Conservation (phyloP, 2,113 vertebrate species). For the Oophaga pumilio region DNA sequence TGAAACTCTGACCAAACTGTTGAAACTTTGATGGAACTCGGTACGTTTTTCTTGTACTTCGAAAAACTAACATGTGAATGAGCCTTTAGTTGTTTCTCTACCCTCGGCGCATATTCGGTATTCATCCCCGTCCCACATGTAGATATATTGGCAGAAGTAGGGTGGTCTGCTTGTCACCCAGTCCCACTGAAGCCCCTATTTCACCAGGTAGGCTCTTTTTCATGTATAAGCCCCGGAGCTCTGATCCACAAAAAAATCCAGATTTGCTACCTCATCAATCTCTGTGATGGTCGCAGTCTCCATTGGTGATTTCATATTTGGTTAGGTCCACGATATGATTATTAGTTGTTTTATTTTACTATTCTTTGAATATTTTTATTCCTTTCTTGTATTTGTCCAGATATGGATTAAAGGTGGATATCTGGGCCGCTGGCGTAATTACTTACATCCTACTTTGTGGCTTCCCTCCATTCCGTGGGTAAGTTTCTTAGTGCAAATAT, state of each 20-base stretch:
- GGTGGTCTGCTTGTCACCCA: neutral
- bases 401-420: conserved; percentile 96
- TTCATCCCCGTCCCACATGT: neutral
- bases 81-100: neutral
- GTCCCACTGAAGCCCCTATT: neutral
- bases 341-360: too few relatives aligned
- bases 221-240: too few relatives aligned
- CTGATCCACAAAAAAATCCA: too few relatives aligned
- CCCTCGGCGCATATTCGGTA: neutral
- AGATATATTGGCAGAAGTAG: neutral
- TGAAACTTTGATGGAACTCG: too few relatives aligned
- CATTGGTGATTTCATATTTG: too few relatives aligned
- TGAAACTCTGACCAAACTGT: too few relatives aligned
- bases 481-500: conserved; percentile 48
- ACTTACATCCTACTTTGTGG: conserved; percentile 96
- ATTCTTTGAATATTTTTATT: too few relatives aligned
- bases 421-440: conserved; percentile 97
- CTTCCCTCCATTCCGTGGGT: conserved; percentile 96
- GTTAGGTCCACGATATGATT: too few relatives aligned
- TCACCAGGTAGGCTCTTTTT: neutral
- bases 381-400: conserved; percentile 68
- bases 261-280: too few relatives aligned
- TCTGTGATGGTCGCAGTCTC: too few relatives aligned
- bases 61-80: too few relatives aligned
- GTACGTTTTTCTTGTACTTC: too few relatives aligned